These are phyloP conservation scores for Chrysemys picta DNA, from an alignment of 2,113 vertebrate species.

Conservation along the genomic window DNA sequence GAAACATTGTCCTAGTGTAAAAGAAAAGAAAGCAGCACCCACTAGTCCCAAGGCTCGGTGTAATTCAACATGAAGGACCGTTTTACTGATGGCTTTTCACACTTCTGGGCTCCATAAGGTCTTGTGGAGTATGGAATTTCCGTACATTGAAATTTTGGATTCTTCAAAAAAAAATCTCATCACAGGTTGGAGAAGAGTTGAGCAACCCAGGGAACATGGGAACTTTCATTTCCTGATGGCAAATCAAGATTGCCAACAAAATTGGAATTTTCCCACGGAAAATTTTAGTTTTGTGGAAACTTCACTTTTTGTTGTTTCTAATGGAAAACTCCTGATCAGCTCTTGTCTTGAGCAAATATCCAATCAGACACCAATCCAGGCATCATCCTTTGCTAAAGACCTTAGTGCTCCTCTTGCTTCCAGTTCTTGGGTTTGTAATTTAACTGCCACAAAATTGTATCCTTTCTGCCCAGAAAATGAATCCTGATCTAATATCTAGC, in stretches of 20 bases:
- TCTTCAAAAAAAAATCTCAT: background rate
- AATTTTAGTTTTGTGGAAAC: background rate
- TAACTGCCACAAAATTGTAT: background rate
- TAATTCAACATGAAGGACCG: background rate
- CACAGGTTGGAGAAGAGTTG: background rate
- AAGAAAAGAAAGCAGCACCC: no score
- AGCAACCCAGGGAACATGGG: background rate
- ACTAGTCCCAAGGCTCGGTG: no score
- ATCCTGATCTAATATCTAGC: background rate
- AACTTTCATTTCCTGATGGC: background rate
- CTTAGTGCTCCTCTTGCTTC: background rate
- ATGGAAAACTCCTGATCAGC: background rate
- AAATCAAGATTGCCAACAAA: background rate
- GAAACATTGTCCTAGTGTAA: no score
- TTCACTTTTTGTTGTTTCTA: background rate
- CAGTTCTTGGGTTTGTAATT: background rate
- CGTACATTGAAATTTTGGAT: background rate
- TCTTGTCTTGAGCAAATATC: background rate
- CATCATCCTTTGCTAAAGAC: background rate
- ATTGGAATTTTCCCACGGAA: background rate
- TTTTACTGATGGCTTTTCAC: fast-evolving
- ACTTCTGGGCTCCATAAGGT: background rate
- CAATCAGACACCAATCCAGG: background rate
- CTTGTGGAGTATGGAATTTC: background rate
- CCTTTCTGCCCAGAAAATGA: background rate